Base-by-base conservation (phyloP, 2,113 vertebrate species). In the Alectura lathami region DNA sequence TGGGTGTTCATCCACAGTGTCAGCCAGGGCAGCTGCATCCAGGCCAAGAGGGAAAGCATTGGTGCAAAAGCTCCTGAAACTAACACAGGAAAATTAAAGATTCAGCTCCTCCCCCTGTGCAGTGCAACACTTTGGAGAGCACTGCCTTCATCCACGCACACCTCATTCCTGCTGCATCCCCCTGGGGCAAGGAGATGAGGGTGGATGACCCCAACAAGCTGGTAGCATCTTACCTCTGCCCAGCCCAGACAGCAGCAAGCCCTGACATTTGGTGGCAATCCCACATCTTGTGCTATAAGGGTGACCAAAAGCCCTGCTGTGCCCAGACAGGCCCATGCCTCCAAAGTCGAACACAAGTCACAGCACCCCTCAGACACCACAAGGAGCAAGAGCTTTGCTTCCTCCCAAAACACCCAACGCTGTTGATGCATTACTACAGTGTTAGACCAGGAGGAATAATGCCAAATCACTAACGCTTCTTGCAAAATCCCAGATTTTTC, bases 321-420 rank as follows among this genome's bases (percentile, higher is more conserved):
- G 26, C 18, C 26, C 15, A 38, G 54, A 48, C 38, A 56, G 12
- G 7, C 50, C 14, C 20, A 26, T 17, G 30, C 67, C 69, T 60
- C 3, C 2, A 70, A 66, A 70, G 17, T 13, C 16, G 6, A 53
- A 30, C 17, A 64, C 48, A 54, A 47, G 10, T 17, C 23, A 40
- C 3, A 50, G 11, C 62, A 56, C 2, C 40, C 29, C 15, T 21
- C 7, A 3, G 27, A 18, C 21, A 34, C 1, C 1, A 56, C 11
- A 77, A 68, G 64, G 36, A 87, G 8, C 10, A 34, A 56, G 29
- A 57, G 26, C 14, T 73, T 77, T 38, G 8, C 53, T 91, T 62
- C 72, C 53, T 18, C 30, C 53, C 29, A 45, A 43, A 45, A 7
- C 8, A 17, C 32, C 16, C 4, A 36, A 5, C 30, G 11, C 3